Base-by-base conservation (phyloP, 2,113 vertebrate genomes). In the Ptilorrhoa leucosticta region DNA sequence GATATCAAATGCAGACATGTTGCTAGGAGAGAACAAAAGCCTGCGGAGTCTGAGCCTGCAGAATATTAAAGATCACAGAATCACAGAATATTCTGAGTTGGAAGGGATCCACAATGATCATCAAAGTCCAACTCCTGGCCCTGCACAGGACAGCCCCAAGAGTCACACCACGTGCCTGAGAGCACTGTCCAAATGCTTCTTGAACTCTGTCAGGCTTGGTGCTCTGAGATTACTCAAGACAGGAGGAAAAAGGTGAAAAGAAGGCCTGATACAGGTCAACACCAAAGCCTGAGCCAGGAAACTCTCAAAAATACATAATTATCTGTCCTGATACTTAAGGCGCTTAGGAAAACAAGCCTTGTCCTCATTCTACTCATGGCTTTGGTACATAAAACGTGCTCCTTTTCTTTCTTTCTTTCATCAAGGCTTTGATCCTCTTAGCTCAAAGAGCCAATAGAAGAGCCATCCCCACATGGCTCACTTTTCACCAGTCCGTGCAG, bases 381-480 rank as follows among this genome's bases (percentile, higher is more conserved):
- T 87, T 87, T 77, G 13, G 23, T 58, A 54, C 2, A 0, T 57
- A 68, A 94, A 70, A 82, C 0, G 0, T 12, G 33, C 5, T 66
- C 3, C 7, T 77, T 64, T 72, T 40, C 30, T 17, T 50, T 71
- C 3, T 24, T 82, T 76, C 22, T 58, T 85, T 63, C 19, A 35
- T 54, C 5, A 27, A 31, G 28, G 11, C 33, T 91, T 88, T 89
- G 53, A 76, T 40, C 23, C 5, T 79, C n/a, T 65, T 37, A 57
- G 37, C 42, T 57, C 22, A 16, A 80, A 83, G 26, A 84, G 21
- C 40, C 69, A 57, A 10, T 14, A 61, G 65, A 50, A 30, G 45
- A 60, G 54, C n/a, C 26, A 22, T 51, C 44, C 16, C 6, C 58
- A 68, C 6, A 18, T 11, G 65, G 31, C 35, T 72, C 39, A 20